Percentiles rank a stretch among this genome's conserved stretches.
phyloP scores from a whole-genome alignment of 1,140 invertebrate genomes.

The Orchesella cincta region DNA sequence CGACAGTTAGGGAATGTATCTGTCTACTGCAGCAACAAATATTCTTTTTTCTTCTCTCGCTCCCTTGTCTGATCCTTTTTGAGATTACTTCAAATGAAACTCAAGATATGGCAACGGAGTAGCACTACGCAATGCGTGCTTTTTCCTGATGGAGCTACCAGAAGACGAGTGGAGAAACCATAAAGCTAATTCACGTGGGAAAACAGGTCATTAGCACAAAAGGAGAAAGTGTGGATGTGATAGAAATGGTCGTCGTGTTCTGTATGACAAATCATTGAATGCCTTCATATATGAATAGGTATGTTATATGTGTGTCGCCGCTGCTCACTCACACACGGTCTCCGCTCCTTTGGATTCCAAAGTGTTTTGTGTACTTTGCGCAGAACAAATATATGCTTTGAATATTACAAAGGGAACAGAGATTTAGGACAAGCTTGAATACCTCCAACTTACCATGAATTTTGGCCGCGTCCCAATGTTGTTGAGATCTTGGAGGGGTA shows the following conservation, averaged over 20 bases:
- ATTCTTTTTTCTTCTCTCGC: neutral
- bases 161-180: neutral
- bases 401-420: neutral
- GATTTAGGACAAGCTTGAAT: neutral
- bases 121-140: neutral
- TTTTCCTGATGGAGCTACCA: neutral
- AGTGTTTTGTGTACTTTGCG: neutral
- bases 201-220: conserved; percentile 25
- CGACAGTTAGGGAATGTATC: neutral
- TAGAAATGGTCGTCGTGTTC: neutral
- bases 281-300: neutral
- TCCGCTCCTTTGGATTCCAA: too few species aligned
- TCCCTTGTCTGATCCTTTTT: neutral
- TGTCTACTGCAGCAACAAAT: neutral
- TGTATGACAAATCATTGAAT: neutral
- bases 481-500: conserved; percentile 64
- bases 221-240: neutral
- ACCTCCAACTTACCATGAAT: conserved; percentile 55
- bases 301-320: neutral
- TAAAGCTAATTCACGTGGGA: conserved; percentile 1
- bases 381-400: neutral
- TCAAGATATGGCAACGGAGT: too few species aligned
- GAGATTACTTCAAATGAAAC: neutral
- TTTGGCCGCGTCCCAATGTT: conserved; percentile 55
- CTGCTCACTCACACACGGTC: too few species aligned